Percentiles rank a stretch among this genome's conserved stretches.
These are phyloP conservation scores for Montipora cactus DNA, from an alignment of 64 coral and sea anemone species.

Conservation along the genomic window DNA sequence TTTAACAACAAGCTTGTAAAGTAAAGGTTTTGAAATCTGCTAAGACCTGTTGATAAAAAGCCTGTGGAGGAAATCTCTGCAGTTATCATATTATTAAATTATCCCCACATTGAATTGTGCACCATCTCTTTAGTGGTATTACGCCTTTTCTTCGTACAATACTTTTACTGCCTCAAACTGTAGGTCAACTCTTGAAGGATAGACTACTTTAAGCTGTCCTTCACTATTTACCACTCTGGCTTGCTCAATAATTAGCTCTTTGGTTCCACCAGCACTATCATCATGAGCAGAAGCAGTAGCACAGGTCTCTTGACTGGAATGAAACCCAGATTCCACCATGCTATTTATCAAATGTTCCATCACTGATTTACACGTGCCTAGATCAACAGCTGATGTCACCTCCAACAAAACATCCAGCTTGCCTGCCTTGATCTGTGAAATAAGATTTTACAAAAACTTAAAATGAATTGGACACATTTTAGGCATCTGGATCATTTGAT, in stretches of 20 bases:
- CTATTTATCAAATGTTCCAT: conserved; percentile 77
- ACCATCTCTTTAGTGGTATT: neutral
- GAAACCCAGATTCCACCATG: conserved; percentile 85
- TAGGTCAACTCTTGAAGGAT: conserved; percentile 91
- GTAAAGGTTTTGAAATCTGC: too few relatives aligned
- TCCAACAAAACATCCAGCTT: conserved; percentile 83
- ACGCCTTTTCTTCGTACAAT: conserved; percentile 14
- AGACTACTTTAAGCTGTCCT: conserved; percentile 96
- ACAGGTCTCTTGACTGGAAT: conserved; percentile 27
- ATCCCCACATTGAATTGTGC: too few relatives aligned
- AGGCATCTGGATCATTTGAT: too few relatives aligned
- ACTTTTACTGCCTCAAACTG: conserved; percentile 62
- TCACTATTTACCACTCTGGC: conserved; percentile 75
- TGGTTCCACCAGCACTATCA: neutral
- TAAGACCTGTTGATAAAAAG: too few relatives aligned
- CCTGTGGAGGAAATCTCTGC: too few relatives aligned
- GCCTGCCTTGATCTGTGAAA: conserved; percentile 74
- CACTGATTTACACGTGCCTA: conserved; percentile 86
- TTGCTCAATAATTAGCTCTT: conserved; percentile 81
- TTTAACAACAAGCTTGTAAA: too few relatives aligned
- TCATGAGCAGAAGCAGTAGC: neutral
- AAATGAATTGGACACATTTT: too few relatives aligned
- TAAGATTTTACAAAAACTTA: neutral
- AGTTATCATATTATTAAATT: too few relatives aligned
- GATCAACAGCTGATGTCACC: conserved; percentile 86